Evolutionary conservation across 2,797 vertebrate genomes (phyloP).

Genomic region (Danio tinwini): DNA sequence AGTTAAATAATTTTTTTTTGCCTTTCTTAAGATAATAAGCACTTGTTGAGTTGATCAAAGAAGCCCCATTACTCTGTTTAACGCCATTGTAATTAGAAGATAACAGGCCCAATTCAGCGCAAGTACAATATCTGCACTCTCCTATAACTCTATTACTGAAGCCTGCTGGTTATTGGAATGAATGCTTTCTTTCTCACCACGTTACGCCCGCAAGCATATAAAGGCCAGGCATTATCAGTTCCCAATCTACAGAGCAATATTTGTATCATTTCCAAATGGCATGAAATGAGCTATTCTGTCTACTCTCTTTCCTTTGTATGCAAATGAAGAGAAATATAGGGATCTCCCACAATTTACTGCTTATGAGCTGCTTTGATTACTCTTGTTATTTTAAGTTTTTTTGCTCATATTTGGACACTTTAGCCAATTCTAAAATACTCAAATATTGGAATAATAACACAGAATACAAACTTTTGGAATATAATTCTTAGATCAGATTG

Average conservation of each 20-base stretch:
- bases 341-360: conserved; percentile 59
- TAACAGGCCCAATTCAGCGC: conserved; percentile 67
- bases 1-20: conserved; percentile 60
- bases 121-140: conserved; percentile 65
- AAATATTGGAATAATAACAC: conserved; percentile 19
- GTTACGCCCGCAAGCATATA: conserved; percentile 68
- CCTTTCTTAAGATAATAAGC: conserved; percentile 66
- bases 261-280: conserved; percentile 74
- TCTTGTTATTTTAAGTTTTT: conserved; percentile 48
- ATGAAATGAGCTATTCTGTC: conserved; percentile 79
- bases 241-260: conserved; percentile 80
- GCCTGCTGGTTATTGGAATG: conserved; percentile 67
- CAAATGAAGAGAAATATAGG: conserved; percentile 79
- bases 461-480: conserved; percentile 18
- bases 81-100: conserved; percentile 66
- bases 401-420: conserved; percentile 28
- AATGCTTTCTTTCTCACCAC: conserved; percentile 66
- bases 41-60: conserved; percentile 67
- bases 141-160: conserved; percentile 66
- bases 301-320: conserved; percentile 68
- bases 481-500: conserved; percentile 33
- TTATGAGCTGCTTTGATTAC: conserved; percentile 44
- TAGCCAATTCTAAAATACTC: conserved; percentile 16
- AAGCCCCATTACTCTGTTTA: conserved; percentile 65
- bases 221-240: conserved; percentile 74